Evolutionary conservation across 2,888 invertebrate genomes (phyloP), one percentile per base, ranked within the genome.

Genomic region (Ichneumoninae sp.): DNA sequence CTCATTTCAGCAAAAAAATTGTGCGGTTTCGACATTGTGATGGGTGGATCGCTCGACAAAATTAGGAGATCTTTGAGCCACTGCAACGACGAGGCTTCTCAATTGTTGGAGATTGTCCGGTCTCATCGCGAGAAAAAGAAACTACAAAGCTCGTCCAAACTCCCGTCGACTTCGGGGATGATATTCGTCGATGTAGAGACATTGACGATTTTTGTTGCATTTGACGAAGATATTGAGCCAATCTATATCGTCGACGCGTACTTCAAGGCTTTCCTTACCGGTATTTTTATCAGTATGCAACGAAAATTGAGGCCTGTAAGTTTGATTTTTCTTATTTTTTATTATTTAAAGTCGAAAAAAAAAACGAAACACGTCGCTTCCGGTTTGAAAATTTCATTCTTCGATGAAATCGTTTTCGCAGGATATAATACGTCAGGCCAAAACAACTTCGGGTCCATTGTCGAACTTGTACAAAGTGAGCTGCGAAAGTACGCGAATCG

Each of bases 221-320:
- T 97, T 1, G 94, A 95, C 82, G 94, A 95, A 69, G 92, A 94
- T n/a, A 94, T 95, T 30, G 91, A 89, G 0, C 90, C 95, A 0
- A 92, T 93, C 71, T 96, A 96, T 87, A 94, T 96, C n/a, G 90
- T 97, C 10, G 94, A 95, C 90, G 96, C 96, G 5, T 97, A 96
- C 91, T 96, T 96, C 87, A 96, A 97, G 89, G 96, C 96, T 5
- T 95, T 96, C 36, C 91, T 96, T 76, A 93, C 95, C 26, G 95
- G 94, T 70, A 89, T 94, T 70, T 93, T 92, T 19, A 92, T 93
- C 90, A 94, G 86, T 94, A 94, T 89, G 91, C 91, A 85, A 87
- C 88, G 87, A 30, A 66, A 74, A 33, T 10, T 78, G 36, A 78
- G 74, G 30, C 16, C 74, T 4, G 84, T 78, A 60, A 78, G 84